Percentiles rank a stretch among this genome's conserved stretches.
phyloP scores from a whole-genome alignment of 2,797 vertebrate genomes.

The Prunella strophiata region DNA sequence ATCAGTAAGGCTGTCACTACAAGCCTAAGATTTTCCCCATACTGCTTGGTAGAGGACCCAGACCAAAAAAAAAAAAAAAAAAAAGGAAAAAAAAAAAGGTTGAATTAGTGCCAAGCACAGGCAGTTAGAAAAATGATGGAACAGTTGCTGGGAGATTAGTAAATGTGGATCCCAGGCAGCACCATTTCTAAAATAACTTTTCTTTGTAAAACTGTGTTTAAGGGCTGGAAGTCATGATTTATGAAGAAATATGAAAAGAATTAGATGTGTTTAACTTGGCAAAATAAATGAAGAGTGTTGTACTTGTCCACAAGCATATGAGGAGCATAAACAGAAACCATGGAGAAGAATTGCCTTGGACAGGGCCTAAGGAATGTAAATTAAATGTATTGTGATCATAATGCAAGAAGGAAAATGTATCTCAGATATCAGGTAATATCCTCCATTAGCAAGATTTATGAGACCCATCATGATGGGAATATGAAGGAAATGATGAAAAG shows the following conservation, averaged over 20 bases:
- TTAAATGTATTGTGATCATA: conserved; percentile 71
- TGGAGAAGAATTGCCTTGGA: conserved; percentile 66
- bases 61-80: neutral
- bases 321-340: conserved; percentile 54
- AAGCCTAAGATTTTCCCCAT: neutral
- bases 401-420: conserved; percentile 74
- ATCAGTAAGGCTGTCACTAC: neutral
- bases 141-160: neutral
- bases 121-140: conserved; percentile 6
- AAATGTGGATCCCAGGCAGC: neutral
- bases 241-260: conserved; percentile 58
- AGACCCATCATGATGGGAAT: conserved; percentile 59
- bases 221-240: conserved; percentile 47
- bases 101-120: neutral
- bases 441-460: conserved; percentile 75
- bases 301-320: conserved; percentile 55
- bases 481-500: conserved; percentile 61
- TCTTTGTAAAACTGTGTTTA: conserved; percentile 32
- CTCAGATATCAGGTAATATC: conserved; percentile 70
- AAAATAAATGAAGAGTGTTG: conserved; percentile 46
- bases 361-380: conserved; percentile 63
- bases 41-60: neutral
- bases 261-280: conserved; percentile 45
- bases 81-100: neutral
- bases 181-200: conserved; percentile 23